Evolutionary conservation across 2,797 vertebrate species (phyloP).

Genomic region (Nannoperca australis): DNA sequence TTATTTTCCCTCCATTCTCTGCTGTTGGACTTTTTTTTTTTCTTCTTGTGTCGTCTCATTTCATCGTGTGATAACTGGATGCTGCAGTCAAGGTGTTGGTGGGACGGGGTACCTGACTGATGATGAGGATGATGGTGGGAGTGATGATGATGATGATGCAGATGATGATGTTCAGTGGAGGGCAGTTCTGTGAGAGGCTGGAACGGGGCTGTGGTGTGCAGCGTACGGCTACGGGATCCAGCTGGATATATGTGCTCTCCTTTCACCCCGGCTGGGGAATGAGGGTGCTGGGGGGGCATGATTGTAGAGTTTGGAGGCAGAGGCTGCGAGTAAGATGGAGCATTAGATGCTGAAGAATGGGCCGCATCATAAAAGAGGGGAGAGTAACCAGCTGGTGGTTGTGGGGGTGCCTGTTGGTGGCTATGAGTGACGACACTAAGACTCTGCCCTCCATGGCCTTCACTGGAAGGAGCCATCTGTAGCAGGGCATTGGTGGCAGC

Average conservation of each 20-base stretch:
- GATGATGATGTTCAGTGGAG: slow-evolving; percentile 82
- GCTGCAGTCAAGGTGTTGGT: slow-evolving; percentile 75
- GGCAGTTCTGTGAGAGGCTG: slow-evolving; percentile 84
- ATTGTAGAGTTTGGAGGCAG: slow-evolving; percentile 87
- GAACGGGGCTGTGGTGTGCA: slow-evolving; percentile 84
- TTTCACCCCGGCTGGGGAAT: slow-evolving; percentile 86
- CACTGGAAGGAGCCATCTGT: slow-evolving; percentile 84
- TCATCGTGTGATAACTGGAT: slow-evolving; percentile 81
- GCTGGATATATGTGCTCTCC: slow-evolving; percentile 87
- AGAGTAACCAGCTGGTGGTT: slow-evolving; percentile 84
- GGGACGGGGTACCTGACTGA: slow-evolving; percentile 76
- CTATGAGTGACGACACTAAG: slow-evolving; percentile 84
- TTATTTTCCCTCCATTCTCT: slow-evolving; percentile 83
- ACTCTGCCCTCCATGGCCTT: slow-evolving; percentile 81
- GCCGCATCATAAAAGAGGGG: slow-evolving; percentile 87
- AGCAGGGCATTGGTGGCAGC: slow-evolving; percentile 88
- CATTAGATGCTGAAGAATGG: slow-evolving; percentile 81
- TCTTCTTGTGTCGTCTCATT: slow-evolving; percentile 85
- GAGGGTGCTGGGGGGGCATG: slow-evolving; percentile 86
- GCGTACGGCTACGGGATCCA: slow-evolving; percentile 80
- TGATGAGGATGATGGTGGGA: slow-evolving; percentile 86
- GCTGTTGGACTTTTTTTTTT: slow-evolving; percentile 86
- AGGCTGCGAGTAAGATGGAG: slow-evolving; percentile 84
- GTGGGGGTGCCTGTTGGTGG: slow-evolving; percentile 83
- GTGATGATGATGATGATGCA: slow-evolving; percentile 84